Percentiles rank a stretch among this genome's conserved stretches.
phyloP scores from a whole-genome alignment of 2,113 vertebrate species.

The Phainopepla nitens region DNA sequence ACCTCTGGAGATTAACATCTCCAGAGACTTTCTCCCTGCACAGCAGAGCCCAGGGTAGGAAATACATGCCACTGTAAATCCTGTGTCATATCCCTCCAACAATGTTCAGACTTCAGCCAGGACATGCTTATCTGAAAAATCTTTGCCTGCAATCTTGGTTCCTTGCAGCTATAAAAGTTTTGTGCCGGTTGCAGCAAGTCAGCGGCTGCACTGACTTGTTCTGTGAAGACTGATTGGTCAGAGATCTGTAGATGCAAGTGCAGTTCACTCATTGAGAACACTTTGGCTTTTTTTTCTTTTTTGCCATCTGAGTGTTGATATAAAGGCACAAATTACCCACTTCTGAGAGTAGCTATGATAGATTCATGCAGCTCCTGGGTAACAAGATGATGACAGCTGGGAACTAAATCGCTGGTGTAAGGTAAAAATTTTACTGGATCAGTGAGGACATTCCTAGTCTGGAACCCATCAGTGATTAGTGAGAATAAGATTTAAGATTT shows the following conservation, averaged over 20 bases:
- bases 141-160: background rate
- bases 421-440: conserved; percentile 44
- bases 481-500: conserved; percentile 25
- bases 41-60: background rate
- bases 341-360: background rate
- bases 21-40: background rate
- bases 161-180: conserved; percentile 16
- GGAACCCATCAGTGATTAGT: conserved; percentile 10
- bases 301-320: background rate
- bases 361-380: conserved; percentile 19
- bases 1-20: background rate
- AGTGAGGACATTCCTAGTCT: background rate
- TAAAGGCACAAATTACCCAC: background rate
- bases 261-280: background rate
- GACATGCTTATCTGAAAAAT: background rate
- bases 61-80: background rate
- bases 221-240: background rate
- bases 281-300: background rate
- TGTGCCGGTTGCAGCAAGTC: conserved; percentile 6
- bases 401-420: conserved; percentile 5
- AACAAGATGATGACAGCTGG: conserved; percentile 19
- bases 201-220: background rate
- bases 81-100: background rate
- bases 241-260: background rate
- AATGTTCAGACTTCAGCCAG: background rate